A percentile compares a stretch with the other conserved stretches of the same genome.
Evolutionary conservation across 2,113 vertebrate species (phyloP).

Genomic region (Sebastes fasciatus): DNA sequence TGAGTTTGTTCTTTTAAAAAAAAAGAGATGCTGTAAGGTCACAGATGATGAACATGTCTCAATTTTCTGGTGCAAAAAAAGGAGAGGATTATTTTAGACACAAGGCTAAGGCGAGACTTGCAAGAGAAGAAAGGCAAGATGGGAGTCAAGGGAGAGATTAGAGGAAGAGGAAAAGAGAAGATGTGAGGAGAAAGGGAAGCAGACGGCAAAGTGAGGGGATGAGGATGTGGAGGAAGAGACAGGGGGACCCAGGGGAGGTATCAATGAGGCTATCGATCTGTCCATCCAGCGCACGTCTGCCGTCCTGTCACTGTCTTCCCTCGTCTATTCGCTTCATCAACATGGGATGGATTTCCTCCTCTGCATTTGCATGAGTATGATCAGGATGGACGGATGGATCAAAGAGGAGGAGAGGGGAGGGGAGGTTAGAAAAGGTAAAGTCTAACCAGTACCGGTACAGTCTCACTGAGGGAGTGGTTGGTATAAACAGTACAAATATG

Average conservation of each 20-base stretch:
- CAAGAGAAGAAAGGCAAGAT: conserved; percentile 33
- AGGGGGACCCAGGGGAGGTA: conserved; percentile 60
- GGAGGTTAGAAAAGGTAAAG: too few species aligned
- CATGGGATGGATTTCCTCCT: conserved; percentile 25
- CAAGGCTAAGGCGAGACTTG: conserved; percentile 32
- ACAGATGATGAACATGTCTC: conserved; percentile 29
- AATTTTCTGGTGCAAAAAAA: conserved; percentile 13
- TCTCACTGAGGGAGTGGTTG: neutral
- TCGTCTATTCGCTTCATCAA: conserved; percentile 52
- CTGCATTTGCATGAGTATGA: conserved; percentile 34
- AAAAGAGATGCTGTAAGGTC: conserved; percentile 26
- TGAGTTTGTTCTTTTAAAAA: neutral
- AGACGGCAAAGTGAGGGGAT: conserved; percentile 54
- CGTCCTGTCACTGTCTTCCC: conserved; percentile 55
- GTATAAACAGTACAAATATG: neutral
- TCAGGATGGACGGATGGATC: conserved; percentile 5
- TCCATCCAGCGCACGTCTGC: conserved; percentile 59
- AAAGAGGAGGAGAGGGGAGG: conserved; percentile 4
- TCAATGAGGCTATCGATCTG: conserved; percentile 73
- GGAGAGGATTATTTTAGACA: conserved; percentile 46
- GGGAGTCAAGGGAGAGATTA: conserved; percentile 65
- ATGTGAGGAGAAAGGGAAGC: conserved; percentile 63
- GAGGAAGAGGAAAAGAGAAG: conserved; percentile 35
- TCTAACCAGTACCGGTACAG: conserved; percentile 6
- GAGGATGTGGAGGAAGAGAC: conserved; percentile 40